Evolutionary conservation across 64 coral and sea anemone species (phyloP).

Genomic region (Exaiptasia diaphana): DNA sequence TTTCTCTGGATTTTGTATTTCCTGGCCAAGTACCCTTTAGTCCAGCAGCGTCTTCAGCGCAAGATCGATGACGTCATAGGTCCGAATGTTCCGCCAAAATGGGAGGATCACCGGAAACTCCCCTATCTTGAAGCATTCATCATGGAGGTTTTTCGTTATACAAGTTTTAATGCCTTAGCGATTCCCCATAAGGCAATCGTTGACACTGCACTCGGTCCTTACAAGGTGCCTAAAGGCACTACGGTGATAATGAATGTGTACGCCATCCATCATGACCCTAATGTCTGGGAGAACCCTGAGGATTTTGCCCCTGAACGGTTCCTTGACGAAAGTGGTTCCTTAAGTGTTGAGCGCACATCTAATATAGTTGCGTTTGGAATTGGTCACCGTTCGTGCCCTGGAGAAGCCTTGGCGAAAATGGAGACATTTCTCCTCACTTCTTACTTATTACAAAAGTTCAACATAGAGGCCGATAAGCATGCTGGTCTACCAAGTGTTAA

Average conservation of each 20-base stretch:
- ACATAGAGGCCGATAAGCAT: conserved; percentile 21
- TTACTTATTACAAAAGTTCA: conserved; percentile 37
- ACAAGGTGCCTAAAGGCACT: conserved; percentile 53
- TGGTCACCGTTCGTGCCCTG: conserved; percentile 56
- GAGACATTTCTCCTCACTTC: conserved; percentile 47
- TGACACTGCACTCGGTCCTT: conserved; percentile 51
- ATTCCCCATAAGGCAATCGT: conserved; percentile 25
- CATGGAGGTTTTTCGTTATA: conserved; percentile 33
- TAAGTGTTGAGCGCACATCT: not conserved
- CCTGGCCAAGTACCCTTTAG: conserved; percentile 24
- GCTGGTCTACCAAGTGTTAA: conserved; percentile 11
- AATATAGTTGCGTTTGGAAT: conserved; percentile 30
- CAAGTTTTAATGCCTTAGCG: conserved; percentile 18
- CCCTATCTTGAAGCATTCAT: conserved; percentile 66
- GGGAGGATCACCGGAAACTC: conserved; percentile 41
- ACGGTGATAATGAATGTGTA: conserved; percentile 53
- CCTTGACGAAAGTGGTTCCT: conserved; percentile 41
- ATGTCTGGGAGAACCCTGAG: conserved; percentile 59
- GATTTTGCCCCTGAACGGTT: conserved; percentile 63
- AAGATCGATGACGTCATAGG: conserved; percentile 55
- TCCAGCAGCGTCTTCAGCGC: conserved; percentile 50
- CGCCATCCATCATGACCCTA: conserved; percentile 67
- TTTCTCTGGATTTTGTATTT: conserved; percentile 37
- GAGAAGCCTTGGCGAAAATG: conserved; percentile 28
- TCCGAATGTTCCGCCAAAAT: not conserved